Evolutionary conservation across 2,888 invertebrate genomes (phyloP), one percentile per base, ranked within the genome.

Genomic region (Neelides folsomi): DNA sequence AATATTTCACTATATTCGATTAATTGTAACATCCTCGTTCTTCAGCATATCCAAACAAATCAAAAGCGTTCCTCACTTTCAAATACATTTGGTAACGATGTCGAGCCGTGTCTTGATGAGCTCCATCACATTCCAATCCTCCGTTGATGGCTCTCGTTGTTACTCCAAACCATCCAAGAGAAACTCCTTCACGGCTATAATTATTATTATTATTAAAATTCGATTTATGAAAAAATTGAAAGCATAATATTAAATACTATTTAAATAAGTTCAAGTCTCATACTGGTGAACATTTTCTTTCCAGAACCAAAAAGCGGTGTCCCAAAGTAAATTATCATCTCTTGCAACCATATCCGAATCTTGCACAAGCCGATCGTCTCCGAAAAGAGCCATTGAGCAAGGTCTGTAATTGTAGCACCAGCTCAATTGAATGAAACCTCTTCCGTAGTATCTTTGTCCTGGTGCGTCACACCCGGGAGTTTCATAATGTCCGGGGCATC

Each of bases 381-480:
- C 49, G 38, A 54, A 60, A n/a, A 63, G 48, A 34, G 49, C 53
- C 4, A 27, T 15, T 8, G 56, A 54, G 1, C 57, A 58, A 1
- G 49, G 49, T 8, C 47, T 41, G 48, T 61, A 61, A 38, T 61
- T 61, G 49, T 59, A 55, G 44, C 63, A 63, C 60, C 61, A 59
- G 2, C 54, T 51, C 15, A 63, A 51, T 49, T 61, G 61, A 46
- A 62, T 62, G 49, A 59, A 62, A 7, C 62, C 62, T 18, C 60
- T 42, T 10, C 52, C 53, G 35, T 45, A 57, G 34, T 59, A 59
- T 9, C 35, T n/a, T 36, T 59, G 55, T 7, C 54, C 56, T 2
- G 47, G 20, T 12, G 47, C 51, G 20, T 57, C 56, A 47, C 54
- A 55, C 1, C 50, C 49, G 3, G 55, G 49, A 13, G 49, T 53